Evolutionary conservation across 2,113 vertebrate genomes (phyloP).

Genomic region (Desmodus rotundus): DNA sequence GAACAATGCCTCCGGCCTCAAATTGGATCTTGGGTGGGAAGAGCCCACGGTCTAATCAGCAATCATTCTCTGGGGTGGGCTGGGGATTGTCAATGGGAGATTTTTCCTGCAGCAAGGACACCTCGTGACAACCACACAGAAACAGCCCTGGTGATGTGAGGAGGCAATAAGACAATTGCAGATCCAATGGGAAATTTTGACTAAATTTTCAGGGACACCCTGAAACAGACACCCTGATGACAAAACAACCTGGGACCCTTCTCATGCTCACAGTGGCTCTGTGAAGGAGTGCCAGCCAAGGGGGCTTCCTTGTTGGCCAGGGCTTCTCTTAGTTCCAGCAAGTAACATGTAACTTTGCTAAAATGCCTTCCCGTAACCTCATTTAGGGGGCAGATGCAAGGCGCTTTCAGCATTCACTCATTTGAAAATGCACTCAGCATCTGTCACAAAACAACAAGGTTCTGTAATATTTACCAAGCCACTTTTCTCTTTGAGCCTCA

Average conservation of each 20-base stretch:
- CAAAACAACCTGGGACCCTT: neutral
- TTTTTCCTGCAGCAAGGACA: constrained; percentile 30
- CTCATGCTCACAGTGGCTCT: neutral
- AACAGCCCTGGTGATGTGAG: neutral
- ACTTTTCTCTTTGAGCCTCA: constrained; percentile 22
- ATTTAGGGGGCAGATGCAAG: neutral
- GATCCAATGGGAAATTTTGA: neutral
- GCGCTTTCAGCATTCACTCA: neutral
- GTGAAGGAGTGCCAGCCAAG: neutral
- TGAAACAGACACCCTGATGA: neutral
- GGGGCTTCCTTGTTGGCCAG: no score
- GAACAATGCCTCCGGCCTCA: constrained; percentile 43
- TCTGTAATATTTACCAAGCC: neutral
- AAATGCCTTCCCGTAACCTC: neutral
- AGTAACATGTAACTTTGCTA: neutral
- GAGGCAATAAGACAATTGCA: neutral
- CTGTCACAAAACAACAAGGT: neutral
- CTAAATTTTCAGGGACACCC: no score
- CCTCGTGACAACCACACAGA: neutral
- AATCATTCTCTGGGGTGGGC: neutral
- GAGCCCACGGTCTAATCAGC: constrained; percentile 42
- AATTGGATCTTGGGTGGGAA: neutral
- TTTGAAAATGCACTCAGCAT: neutral
- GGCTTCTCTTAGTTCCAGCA: neutral
- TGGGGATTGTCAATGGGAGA: neutral